These are phyloP conservation scores for Gymnogyps californianus DNA, from an alignment of 2,113 vertebrate genomes.

Conservation along the genomic window DNA sequence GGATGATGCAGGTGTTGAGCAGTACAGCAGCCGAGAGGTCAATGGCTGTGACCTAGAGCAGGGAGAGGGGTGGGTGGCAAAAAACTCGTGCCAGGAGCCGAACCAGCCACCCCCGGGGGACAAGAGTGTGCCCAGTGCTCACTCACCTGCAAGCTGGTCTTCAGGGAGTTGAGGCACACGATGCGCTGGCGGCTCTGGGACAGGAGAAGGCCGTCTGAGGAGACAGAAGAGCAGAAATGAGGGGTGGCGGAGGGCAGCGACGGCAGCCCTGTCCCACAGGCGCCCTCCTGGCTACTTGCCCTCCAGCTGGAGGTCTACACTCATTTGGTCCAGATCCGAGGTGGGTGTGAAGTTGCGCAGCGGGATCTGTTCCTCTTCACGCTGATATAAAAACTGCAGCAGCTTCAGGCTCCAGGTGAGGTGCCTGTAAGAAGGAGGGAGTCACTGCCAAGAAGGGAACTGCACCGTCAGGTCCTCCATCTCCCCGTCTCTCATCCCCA, in stretches of 20 bases:
- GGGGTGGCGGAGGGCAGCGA: not conserved
- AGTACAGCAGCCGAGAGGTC: constrained; percentile 84
- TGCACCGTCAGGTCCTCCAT: not conserved
- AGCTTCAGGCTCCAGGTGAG: constrained; percentile 94
- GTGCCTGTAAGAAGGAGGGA: constrained; percentile 73
- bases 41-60: constrained; percentile 85
- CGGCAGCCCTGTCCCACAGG: fast-evolving
- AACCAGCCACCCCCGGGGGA: not conserved
- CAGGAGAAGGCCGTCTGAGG: constrained; percentile 90
- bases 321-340: constrained; percentile 89
- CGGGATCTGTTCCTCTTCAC: constrained; percentile 84
- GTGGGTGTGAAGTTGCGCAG: constrained; percentile 86
- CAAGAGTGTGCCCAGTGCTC: not conserved
- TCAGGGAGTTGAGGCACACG: constrained; percentile 88
- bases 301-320: constrained; percentile 86
- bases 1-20: constrained; percentile 92
- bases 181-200: constrained; percentile 97
- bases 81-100: not conserved
- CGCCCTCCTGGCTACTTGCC: constrained; percentile 66
- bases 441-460: not conserved
- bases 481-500: not conserved
- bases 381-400: constrained; percentile 81
- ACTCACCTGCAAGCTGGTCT: constrained; percentile 83
- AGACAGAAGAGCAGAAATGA: not conserved
- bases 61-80: constrained; percentile 4